phyloP scores from a whole-genome alignment of 2,797 vertebrate species.

The Linurgus olivaceus region DNA sequence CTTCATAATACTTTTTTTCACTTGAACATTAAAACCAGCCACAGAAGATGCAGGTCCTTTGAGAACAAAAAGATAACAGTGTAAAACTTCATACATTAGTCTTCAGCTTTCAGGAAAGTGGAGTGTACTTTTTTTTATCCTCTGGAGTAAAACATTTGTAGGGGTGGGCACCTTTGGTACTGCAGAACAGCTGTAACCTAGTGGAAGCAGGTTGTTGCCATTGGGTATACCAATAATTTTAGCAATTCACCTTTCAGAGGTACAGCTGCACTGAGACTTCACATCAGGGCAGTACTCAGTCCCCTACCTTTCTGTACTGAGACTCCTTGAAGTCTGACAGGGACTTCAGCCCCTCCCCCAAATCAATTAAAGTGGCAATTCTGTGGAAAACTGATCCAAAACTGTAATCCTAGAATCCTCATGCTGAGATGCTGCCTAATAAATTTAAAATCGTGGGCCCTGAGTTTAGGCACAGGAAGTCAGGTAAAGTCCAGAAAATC shows the following conservation, averaged over 20 bases:
- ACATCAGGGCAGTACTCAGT: not conserved
- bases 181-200: not conserved
- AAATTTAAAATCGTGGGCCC: accelerated
- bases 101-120: not conserved
- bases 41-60: not conserved
- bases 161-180: not conserved
- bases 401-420: not conserved
- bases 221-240: not conserved
- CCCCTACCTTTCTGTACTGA: not conserved
- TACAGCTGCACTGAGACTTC: not conserved
- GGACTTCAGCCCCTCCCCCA: not conserved
- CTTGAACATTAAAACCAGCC: not conserved
- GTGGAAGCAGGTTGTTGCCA: not conserved
- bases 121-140: not conserved
- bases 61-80: not conserved
- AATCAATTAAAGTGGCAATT: not conserved
- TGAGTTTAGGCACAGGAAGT: not conserved
- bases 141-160: not conserved
- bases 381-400: not conserved
- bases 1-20: not conserved
- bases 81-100: not conserved
- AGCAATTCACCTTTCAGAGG: not conserved
- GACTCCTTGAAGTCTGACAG: not conserved
- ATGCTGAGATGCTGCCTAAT: not conserved
- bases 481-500: not conserved